Evolutionary conservation across 1,140 invertebrate genomes (phyloP).

Genomic region (Pogonus chalceus): DNA sequence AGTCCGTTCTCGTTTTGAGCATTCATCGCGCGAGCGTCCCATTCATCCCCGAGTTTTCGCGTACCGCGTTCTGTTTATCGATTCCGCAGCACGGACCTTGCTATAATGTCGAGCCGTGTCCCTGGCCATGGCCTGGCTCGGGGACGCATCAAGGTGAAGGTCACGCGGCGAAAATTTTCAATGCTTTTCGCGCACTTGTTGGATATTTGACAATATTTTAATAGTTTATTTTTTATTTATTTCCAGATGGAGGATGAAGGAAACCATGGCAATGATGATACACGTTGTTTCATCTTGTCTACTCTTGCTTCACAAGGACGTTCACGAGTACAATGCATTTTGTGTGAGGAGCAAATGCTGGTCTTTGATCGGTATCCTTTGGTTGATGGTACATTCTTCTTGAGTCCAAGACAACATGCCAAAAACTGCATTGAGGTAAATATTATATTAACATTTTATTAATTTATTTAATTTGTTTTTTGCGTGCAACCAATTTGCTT

Average conservation of each 20-base stretch:
- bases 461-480: background rate
- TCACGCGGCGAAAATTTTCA: background rate
- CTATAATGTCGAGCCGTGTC: too few species aligned
- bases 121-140: background rate
- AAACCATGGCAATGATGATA: slow-evolving; percentile 95
- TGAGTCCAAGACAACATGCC: slow-evolving; percentile 82
- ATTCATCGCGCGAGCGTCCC: too few species aligned
- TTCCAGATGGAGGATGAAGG: slow-evolving; percentile 94
- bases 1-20: too few species aligned
- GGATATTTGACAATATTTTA: too few species aligned
- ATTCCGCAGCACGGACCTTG: too few species aligned
- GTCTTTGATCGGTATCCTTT: slow-evolving; percentile 96
- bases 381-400: slow-evolving; percentile 94
- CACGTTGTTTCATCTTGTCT: slow-evolving; percentile 83
- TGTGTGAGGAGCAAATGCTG: slow-evolving; percentile 78
- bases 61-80: background rate
- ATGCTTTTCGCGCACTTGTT: background rate
- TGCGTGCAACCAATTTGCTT: too few species aligned
- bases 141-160: background rate
- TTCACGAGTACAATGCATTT: slow-evolving; percentile 72
- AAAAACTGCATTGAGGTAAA: slow-evolving; percentile 73
- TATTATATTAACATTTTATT: slow-evolving; percentile 11
- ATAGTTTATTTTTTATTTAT: slow-evolving; percentile 29
- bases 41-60: too few species aligned
- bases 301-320: slow-evolving; percentile 77